Evolutionary conservation across 2,797 vertebrate species (phyloP).

Genomic region (Nasua narica): DNA sequence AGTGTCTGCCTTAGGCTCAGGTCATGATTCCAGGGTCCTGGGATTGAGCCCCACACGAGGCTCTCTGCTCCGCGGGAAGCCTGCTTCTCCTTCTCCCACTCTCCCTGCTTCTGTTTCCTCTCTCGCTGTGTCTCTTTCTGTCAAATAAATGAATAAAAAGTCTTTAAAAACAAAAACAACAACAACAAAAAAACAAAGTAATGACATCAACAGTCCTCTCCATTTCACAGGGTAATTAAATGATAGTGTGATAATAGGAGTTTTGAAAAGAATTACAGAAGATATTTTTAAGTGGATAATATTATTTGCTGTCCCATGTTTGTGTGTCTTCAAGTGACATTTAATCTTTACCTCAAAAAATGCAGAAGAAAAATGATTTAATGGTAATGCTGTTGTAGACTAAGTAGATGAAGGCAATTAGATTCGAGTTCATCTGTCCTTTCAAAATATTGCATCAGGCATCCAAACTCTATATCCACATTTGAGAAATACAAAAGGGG

Average conservation of each 20-base stretch:
- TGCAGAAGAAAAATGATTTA: background rate
- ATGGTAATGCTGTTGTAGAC: background rate
- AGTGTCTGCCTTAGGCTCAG: too few relatives aligned
- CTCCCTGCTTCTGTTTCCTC: too few relatives aligned
- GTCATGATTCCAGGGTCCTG: too few relatives aligned
- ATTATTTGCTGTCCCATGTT: background rate
- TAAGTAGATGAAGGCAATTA: background rate
- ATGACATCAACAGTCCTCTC: too few relatives aligned
- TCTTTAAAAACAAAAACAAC: too few relatives aligned
- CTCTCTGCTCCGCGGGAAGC: too few relatives aligned
- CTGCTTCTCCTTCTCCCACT: too few relatives aligned
- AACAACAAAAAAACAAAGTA: background rate
- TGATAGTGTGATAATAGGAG: background rate
- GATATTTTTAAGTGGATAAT: background rate
- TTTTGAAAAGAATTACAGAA: background rate
- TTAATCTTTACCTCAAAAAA: background rate
- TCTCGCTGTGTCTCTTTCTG: too few relatives aligned
- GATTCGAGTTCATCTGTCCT: background rate
- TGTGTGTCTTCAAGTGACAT: background rate
- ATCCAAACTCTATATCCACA: background rate
- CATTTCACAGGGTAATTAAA: background rate
- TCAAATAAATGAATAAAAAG: too few relatives aligned
- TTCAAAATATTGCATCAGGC: background rate
- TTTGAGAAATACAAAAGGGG: background rate
- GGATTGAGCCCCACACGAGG: too few relatives aligned